Base-by-base conservation (phyloP, 2,113 vertebrate genomes). In the Sander vitreus region DNA sequence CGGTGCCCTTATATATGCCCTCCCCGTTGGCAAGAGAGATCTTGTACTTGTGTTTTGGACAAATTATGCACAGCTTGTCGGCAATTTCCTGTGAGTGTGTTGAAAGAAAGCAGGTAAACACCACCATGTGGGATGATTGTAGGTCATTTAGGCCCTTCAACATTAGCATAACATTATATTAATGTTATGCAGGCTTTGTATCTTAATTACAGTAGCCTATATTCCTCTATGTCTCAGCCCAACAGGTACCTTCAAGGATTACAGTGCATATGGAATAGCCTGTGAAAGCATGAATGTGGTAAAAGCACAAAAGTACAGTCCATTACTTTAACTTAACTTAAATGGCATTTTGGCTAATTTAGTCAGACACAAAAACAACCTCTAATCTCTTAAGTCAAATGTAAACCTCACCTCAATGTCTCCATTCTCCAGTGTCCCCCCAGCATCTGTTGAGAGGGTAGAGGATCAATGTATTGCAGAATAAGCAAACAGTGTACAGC, bases 41-140 rank as follows among this genome's bases (percentile, higher is more conserved):
- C 95, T 95, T 97, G 89, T 95, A 99, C 83, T 97, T 97, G 94
- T 99, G 98, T 89, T 96, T 98, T 14, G 98, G 97, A 83, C 98
- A 99, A 92, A 97, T 89, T 88, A 99, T 96, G 83, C 98, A 99
- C 0, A 96, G 71, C 83, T 95, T 96, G 88, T 96, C 95, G 78
- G 94, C 77, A 4, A 97, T 93, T 83, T 99, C 97, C 97, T 99
- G 89, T 5, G 47, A 59, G 53, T n/a, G 63, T 64, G 69, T 81
- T 63, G 55, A 76, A 82, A 86, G 45, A 77, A 69, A 73, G 39
- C 14, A 69, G 58, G 43, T 76, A 64, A 78, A 76, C 48, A 74
- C 53, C 39, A 36, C 67, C 3, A 47, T 66, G 62, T 66, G 23
- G 50, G 27, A 27, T 58, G 65, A 68, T 11, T 51, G 19, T 14